Conservation (phyloP, 2,797 vertebrate genomes). For the Scolopax rusticola region DNA sequence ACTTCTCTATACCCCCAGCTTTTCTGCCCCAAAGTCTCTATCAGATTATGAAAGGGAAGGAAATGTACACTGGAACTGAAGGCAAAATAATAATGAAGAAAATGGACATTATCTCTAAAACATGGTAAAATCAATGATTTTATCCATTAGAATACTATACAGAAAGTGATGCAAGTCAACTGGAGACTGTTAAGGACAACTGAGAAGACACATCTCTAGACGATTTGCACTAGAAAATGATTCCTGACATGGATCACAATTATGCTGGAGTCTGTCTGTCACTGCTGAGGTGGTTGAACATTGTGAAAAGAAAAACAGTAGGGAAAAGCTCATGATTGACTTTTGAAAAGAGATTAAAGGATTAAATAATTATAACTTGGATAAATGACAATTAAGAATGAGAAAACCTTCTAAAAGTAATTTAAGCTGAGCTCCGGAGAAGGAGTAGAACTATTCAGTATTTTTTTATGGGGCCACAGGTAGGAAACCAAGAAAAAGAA, state of each 20-base stretch:
- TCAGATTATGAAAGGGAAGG: not conserved
- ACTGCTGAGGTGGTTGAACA: not conserved
- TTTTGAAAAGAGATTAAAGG: conserved; percentile 22
- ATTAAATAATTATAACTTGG: conserved; percentile 21
- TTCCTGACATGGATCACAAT: not conserved
- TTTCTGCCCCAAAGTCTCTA: not conserved
- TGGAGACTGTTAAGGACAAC: not conserved
- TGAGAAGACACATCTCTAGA: not conserved
- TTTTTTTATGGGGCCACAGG: not conserved
- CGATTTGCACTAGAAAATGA: not conserved
- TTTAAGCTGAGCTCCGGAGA: conserved; percentile 16
- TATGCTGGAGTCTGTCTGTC: not conserved
- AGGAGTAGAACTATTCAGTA: not conserved
- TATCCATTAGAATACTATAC: not conserved
- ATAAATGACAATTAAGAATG: conserved; percentile 12
- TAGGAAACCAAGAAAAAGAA: conserved; percentile 18
- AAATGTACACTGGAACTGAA: not conserved
- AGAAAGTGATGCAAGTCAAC: not conserved
- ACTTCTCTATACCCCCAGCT: not conserved
- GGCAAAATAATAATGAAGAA: not conserved
- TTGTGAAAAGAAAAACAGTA: not conserved
- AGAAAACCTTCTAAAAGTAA: not conserved
- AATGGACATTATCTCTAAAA: not conserved
- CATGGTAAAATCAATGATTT: not conserved
- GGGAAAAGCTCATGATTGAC: not conserved